Evolutionary conservation across 2,113 vertebrate genomes (phyloP), one percentile per base, ranked within the genome.

Genomic region (Andinoacara biseriatus): DNA sequence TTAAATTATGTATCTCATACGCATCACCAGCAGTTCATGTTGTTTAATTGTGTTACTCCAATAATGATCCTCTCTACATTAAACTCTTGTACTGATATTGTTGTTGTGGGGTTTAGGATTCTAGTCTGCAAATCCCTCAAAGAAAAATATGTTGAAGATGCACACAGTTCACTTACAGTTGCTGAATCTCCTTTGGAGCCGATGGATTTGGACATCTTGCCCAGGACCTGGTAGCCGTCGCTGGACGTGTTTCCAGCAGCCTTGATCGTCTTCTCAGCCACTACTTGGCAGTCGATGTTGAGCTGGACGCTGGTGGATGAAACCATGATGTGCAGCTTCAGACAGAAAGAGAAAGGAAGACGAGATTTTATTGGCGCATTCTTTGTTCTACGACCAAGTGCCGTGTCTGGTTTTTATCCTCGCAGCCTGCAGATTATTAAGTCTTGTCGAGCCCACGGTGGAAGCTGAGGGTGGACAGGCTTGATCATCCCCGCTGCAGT

Each of bases 191-290:
- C 97, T 91, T 95, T 97, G 59, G 95, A 90, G 7, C 96, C 95
- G 22, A 90, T 87, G 52, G 95, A 92, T 90, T 96, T 96, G 90
- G 96, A 92, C 89, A 98, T 96, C 87, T 98, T 99, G 52, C 98
- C 98, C 87, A 99, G 96, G 52, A 98, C 96, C 96, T 99, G 98
- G 93, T 97, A 98, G 58, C 98, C 98, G 76, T 99, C 97, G 1
- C 91, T 96, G 86, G 97, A 97, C 24, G 97, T 97, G 92, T 97
- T 98, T 60, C 97, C 97, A 75, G 97, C 95, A 13, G 96, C 96
- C 61, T 97, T 97, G 76, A 98, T 96, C 85, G 95, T 92, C 87
- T 97, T 97, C 84, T 98, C 97, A 8, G 95, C 87, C 87, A 97
- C 96, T 91, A 97, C 97, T 90, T 96, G 96, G 91, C 98, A 99